These are phyloP conservation scores for Pycnomerus fuliginosus DNA, from an alignment of 2,888 invertebrate genomes.

Conservation along the genomic window DNA sequence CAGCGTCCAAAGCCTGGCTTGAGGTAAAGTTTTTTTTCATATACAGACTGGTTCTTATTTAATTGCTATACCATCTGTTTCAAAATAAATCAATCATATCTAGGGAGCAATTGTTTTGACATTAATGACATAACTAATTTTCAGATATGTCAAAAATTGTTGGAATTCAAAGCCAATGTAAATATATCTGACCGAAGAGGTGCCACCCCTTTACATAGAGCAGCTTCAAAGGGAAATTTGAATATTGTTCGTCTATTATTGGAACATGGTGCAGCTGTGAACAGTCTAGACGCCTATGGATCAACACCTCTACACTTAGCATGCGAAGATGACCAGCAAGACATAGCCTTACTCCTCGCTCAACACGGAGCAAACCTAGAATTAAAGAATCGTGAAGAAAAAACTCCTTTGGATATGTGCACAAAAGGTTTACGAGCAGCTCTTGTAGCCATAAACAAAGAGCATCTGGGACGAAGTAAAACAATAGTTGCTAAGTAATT, in stretches of 20 bases:
- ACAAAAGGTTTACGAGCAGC: constrained; percentile 30
- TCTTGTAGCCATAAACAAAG: constrained; percentile 3
- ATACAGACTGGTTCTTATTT: neutral
- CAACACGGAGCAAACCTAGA: constrained; percentile 64
- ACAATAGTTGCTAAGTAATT: too few relatives aligned
- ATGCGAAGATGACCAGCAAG: constrained; percentile 75
- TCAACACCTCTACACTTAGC: constrained; percentile 80
- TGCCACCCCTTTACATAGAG: constrained; percentile 77
- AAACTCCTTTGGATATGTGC: constrained; percentile 66
- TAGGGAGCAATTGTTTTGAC: constrained; percentile 10
- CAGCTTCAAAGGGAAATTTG: constrained; percentile 73
- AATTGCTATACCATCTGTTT: constrained; percentile 22
- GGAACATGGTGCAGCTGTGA: constrained; percentile 56
- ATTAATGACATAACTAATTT: constrained; percentile 20
- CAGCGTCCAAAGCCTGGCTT: constrained; percentile 79
- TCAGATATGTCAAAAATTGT: constrained; percentile 66
- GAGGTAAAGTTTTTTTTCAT: too few relatives aligned
- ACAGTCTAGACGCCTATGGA: constrained; percentile 68
- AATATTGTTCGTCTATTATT: constrained; percentile 68
- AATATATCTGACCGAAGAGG: constrained; percentile 68
- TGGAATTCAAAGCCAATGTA: constrained; percentile 67
- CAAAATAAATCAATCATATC: too few relatives aligned
- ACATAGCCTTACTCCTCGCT: constrained; percentile 66
- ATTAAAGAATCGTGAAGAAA: constrained; percentile 64
- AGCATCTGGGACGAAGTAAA: too few relatives aligned